Base-by-base conservation (phyloP, 2,797 vertebrate genomes). In the Syndactyla subalaris region DNA sequence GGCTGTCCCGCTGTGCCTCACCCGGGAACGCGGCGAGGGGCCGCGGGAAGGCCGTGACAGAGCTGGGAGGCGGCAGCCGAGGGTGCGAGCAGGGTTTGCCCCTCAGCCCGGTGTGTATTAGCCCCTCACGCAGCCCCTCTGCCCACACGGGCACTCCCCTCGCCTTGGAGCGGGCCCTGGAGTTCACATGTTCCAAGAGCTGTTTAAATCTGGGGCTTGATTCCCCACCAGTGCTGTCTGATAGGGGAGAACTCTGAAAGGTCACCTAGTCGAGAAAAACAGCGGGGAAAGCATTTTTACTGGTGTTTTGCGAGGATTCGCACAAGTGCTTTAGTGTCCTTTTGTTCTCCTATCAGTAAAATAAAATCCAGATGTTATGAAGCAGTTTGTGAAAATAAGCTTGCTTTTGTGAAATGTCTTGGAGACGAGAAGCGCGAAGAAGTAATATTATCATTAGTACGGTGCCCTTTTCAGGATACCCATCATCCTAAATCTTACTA, bases 401-500 rank as follows among this genome's bases (percentile, higher is more conserved):
- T 83, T 71, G 49, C 20, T 82, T 59, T 68, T 57, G 8, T 65
- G 23, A 70, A 89, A 27, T 39, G 7, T 34, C 29, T 72, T 68
- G 51, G 66, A 80, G 36, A n/a, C 61, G 23, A 83, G 75, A 78
- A 61, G 13, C 9, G 2, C 10, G 2, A 32, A 58, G 12, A 39
- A 26, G 29, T 39, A 63, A 26, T 66, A 23, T 4, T 75, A 27
- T 71, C 59, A 30, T 73, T 54, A 61, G 8, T 24, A 61, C 32
- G 8, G 4, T 67, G 9, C 12, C 14, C 45, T 77, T 57, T 77
- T 62, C 39, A 36, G 55, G n/a, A 13, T 55, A 17, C 18, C 62
- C 13, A 9, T 67, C 32, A 7, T 71, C 21, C 7, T 8, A 32
- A 66, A 61, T 59, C 13, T 19, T 26, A 0, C 43, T 43, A 0